Evolutionary conservation across 2,888 invertebrate genomes (phyloP).

Genomic region (Drosophila seclusa): DNA sequence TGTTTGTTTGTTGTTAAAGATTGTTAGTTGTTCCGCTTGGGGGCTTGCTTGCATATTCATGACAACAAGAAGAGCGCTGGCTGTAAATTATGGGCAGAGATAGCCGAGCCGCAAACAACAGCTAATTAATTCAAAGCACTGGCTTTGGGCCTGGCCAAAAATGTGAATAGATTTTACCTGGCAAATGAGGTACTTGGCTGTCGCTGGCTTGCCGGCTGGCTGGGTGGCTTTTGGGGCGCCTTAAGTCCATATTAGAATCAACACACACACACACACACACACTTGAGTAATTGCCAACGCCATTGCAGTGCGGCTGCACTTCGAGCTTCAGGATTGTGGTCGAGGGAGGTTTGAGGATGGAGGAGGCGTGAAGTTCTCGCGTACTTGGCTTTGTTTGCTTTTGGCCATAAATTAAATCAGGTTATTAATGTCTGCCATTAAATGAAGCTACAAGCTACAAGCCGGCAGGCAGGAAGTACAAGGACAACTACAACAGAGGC

Average conservation of each 20-base stretch:
- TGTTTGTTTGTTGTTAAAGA: conserved; percentile 63
- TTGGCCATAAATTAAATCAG: conserved; percentile 77
- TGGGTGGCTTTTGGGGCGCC: conserved; percentile 47
- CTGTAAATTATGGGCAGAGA: conserved; percentile 73
- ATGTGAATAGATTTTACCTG: conserved; percentile 60
- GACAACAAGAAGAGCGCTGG: conserved; percentile 58
- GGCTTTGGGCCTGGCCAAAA: conserved; percentile 60
- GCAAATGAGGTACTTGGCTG: conserved; percentile 21
- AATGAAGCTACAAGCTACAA: conserved; percentile 65
- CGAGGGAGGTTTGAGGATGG: background rate
- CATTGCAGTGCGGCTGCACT: conserved; percentile 65
- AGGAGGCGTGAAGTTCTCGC: conserved; percentile 26
- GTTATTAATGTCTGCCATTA: conserved; percentile 78
- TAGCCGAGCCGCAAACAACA: conserved; percentile 66
- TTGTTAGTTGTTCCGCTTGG: conserved; percentile 45
- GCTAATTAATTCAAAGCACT: conserved; percentile 82
- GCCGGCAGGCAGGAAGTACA: conserved; percentile 10
- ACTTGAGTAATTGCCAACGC: conserved; percentile 73
- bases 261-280: conserved; percentile 14
- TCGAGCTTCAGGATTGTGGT: conserved; percentile 25
- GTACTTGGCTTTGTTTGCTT: conserved; percentile 71
- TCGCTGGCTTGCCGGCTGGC: conserved; percentile 10
- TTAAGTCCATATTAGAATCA: conserved; percentile 64
- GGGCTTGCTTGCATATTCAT: conserved; percentile 69
- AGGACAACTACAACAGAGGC: conserved; percentile 32